Evolutionary conservation across 2,797 vertebrate species (phyloP), one percentile per base, ranked within the genome.

Genomic region (Triplophysa bombifrons): DNA sequence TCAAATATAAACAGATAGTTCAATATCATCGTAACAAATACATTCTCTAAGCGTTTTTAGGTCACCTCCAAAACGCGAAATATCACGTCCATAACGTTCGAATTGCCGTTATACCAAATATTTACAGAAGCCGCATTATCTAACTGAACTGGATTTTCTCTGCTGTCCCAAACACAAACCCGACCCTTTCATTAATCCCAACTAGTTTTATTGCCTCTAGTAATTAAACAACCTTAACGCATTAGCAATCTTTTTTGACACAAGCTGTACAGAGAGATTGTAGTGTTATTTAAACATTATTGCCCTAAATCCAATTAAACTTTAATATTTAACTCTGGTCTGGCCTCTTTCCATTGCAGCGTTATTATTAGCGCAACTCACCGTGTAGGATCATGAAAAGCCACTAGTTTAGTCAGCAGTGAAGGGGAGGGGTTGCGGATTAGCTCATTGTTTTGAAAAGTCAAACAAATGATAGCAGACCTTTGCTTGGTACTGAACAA

Each of bases 371-470:
- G 77, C 25, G 86, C 78, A 84, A 88, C 84, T 85, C 64, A 27
- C 25, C 72, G 46, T 68, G 78, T 85, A 80, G 13, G 81, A 88
- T 90, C 86, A 79, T 82, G 88, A 78, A 90, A 46, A 46, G 70
- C 84, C 83, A 30, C 85, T 85, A 85, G 34, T 41, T 82, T 79
- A 88, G 84, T 84, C 44, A 53, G 63, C 67, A 75, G 68, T 66
- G 51, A 30, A 19, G 55, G 67, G 30, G 61, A 11, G 41, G 73
- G 25, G 34, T 69, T 61, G 81, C 67, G 76, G 85, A 88, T 84
- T 86, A 90, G 82, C n/a, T 90, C 20, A 86, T 84, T 86, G 88
- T 78, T 89, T 87, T 83, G 85, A 87, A 83, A 70, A 89, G 88
- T 88, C 88, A 84, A 83, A 73, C 80, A 63, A 89, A 88, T 48